These are phyloP conservation scores for Drosophila borealis DNA, from an alignment of 2,888 invertebrate species.

Conservation along the genomic window DNA sequence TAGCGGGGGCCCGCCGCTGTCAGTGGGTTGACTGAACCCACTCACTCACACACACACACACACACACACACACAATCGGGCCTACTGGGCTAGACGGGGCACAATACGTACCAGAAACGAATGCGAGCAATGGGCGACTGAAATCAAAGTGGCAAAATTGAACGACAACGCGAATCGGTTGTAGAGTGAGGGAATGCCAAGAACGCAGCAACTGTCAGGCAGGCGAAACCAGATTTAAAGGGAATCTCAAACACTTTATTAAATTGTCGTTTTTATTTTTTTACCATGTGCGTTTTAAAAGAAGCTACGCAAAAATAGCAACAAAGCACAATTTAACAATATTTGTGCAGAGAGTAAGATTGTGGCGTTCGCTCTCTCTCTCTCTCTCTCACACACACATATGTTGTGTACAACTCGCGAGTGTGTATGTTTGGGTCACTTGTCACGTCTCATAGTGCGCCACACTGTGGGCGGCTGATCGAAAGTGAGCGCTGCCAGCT, in stretches of 20 bases:
- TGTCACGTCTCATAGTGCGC: constrained; percentile 53
- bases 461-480: constrained; percentile 53
- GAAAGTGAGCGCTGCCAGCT: constrained; percentile 42
- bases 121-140: constrained; percentile 61
- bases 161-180: constrained; percentile 37
- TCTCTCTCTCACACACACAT: constrained; percentile 2
- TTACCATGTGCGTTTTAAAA: constrained; percentile 25
- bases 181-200: constrained; percentile 39
- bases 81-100: constrained; percentile 33
- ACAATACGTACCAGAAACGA: constrained; percentile 56
- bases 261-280: constrained; percentile 21
- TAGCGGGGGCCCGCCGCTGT: constrained; percentile 36
- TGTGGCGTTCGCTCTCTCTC: constrained; percentile 24
- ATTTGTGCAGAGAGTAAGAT: constrained; percentile 43
- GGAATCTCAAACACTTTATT: constrained; percentile 25
- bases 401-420: neutral
- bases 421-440: constrained; percentile 24
- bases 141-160: constrained; percentile 69
- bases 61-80: constrained; percentile 19
- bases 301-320: constrained; percentile 48
- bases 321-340: constrained; percentile 41
- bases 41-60: constrained; percentile 24
- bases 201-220: constrained; percentile 33
- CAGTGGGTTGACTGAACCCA: constrained; percentile 70
- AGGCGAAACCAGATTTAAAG: constrained; percentile 44